phyloP scores from a whole-genome alignment of 2,888 invertebrate genomes.

The Meliscaeva auricollis region DNA sequence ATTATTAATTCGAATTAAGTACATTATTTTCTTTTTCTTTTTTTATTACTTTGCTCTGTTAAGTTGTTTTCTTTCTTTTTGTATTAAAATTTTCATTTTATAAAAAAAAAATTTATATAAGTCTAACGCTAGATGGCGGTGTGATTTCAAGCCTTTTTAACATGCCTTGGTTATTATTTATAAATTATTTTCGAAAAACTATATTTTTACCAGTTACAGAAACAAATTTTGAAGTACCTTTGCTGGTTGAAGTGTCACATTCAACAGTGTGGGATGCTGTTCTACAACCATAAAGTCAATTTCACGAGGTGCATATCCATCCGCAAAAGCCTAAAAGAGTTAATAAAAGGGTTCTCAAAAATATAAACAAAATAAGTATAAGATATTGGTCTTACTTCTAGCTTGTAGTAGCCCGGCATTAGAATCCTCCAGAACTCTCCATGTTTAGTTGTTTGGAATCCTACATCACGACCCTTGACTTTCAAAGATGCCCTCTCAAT shows the following conservation, averaged over 20 bases:
- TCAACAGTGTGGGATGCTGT: constrained; percentile 92
- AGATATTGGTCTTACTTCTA: constrained; percentile 90
- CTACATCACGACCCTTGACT: constrained; percentile 92
- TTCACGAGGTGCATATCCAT: constrained; percentile 93
- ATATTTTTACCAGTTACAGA: not conserved
- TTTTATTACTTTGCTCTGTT: not conserved
- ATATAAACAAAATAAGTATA: no score
- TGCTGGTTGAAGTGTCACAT: constrained; percentile 90
- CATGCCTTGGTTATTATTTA: constrained; percentile 65
- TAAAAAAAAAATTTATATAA: constrained; percentile 54
- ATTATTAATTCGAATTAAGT: constrained; percentile 34
- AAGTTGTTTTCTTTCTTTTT: constrained; percentile 16
- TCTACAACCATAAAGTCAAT: constrained; percentile 94
- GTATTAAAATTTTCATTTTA: constrained; percentile 29
- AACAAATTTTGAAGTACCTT: constrained; percentile 86
- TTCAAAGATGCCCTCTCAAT: constrained; percentile 91
- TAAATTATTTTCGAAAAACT: constrained; percentile 25
- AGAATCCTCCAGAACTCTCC: constrained; percentile 98
- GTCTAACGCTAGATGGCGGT: constrained; percentile 69
- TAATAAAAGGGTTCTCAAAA: not conserved
- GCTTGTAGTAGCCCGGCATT: constrained; percentile 93
- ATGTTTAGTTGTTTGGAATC: constrained; percentile 93
- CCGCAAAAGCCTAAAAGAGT: constrained; percentile 89
- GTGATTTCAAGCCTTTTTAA: constrained; percentile 64
- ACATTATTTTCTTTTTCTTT: not conserved